A percentile compares a stretch with the other conserved stretches of the same genome.
Conservation (phyloP, 2,113 vertebrate species). For the Spilogale gracilis region DNA sequence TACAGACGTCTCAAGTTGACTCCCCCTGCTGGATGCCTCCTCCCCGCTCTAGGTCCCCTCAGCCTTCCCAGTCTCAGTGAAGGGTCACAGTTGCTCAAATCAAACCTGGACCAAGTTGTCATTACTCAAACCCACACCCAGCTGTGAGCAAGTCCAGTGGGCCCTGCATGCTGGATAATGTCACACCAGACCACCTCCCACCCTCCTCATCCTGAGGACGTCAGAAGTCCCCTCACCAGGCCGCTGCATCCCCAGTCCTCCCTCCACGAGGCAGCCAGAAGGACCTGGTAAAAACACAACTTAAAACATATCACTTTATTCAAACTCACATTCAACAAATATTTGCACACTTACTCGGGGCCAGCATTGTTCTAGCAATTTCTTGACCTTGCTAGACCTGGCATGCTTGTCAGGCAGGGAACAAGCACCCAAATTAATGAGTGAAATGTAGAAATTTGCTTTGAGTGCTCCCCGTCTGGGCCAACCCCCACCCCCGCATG, state of each 20-base stretch:
- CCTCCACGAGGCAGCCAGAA: neutral
- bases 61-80: neutral
- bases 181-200: neutral
- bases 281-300: neutral
- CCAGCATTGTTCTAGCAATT: neutral
- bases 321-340: neutral
- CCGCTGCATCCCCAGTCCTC: neutral
- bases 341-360: neutral
- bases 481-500: neutral
- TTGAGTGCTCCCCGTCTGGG: too few relatives aligned
- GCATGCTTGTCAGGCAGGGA: neutral
- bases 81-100: neutral
- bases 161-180: fast-evolving
- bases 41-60: fast-evolving
- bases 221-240: neutral
- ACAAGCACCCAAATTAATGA: neutral
- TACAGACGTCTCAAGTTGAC: neutral
- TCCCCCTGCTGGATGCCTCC: neutral
- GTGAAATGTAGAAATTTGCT: neutral
- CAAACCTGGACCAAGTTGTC: neutral
- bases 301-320: neutral
- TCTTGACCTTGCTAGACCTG: neutral
- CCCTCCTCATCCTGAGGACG: neutral
- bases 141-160: neutral
- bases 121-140: neutral